Evolutionary conservation across 2,888 invertebrate genomes (phyloP).

Genomic region (Patella caerulea): DNA sequence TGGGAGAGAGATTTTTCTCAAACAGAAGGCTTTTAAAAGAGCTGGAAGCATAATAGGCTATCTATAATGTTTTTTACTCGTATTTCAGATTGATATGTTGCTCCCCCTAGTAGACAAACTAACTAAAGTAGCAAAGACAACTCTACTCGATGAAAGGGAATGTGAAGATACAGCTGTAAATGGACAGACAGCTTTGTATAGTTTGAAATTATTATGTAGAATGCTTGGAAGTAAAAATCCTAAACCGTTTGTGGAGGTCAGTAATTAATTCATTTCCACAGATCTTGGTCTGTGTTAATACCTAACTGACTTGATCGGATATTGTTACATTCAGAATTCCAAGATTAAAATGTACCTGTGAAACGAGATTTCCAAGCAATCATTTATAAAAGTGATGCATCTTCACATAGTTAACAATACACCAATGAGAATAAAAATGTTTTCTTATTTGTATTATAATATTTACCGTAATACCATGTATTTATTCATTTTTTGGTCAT

Average conservation of each 20-base stretch:
- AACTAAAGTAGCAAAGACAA: slow-evolving; percentile 38
- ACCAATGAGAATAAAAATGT: no score
- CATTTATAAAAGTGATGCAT: no score
- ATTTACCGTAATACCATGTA: no score
- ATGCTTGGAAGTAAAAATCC: slow-evolving; percentile 80
- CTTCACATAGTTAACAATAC: no score
- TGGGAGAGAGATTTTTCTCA: neutral
- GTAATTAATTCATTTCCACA: neutral
- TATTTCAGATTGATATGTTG: slow-evolving; percentile 39
- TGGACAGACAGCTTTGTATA: slow-evolving; percentile 86
- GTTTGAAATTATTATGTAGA: slow-evolving; percentile 86
- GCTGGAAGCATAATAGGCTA: neutral
- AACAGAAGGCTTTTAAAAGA: neutral
- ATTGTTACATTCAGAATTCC: no score
- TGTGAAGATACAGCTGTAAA: slow-evolving; percentile 79
- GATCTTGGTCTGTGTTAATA: no score
- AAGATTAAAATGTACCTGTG: no score
- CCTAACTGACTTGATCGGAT: no score
- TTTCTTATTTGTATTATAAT: no score
- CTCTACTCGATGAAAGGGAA: slow-evolving; percentile 69
- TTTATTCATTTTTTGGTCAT: no score
- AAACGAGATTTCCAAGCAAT: no score
- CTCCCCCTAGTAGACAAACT: slow-evolving; percentile 53
- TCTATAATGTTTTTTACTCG: neutral
- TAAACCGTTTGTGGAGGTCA: slow-evolving; percentile 79